phyloP scores from a whole-genome alignment of 2,113 vertebrate genomes.

The Mormyrus lacerda region DNA sequence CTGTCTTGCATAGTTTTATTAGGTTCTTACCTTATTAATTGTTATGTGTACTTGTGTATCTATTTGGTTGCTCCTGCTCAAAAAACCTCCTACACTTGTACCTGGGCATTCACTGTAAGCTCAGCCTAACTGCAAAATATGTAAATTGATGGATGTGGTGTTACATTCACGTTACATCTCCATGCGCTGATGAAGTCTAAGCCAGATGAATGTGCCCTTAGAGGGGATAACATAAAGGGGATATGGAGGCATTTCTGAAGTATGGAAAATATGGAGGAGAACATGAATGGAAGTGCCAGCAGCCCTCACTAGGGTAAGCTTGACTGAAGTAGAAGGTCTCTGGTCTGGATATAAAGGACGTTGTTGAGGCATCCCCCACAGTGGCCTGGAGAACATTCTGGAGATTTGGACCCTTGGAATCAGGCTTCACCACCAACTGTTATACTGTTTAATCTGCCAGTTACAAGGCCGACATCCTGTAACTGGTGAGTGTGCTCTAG shows the following conservation, averaged over 20 bases:
- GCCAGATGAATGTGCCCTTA: background rate
- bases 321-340: background rate
- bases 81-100: background rate
- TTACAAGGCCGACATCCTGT: background rate
- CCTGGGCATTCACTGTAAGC: background rate
- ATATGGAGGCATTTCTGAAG: background rate
- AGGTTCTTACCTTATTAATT: background rate
- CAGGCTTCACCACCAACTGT: background rate
- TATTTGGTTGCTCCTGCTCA: background rate
- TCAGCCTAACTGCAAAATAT: background rate
- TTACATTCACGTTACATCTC: background rate
- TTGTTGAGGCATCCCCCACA: background rate
- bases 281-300: background rate
- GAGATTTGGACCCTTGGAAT: background rate
- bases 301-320: background rate
- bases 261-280: background rate
- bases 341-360: background rate
- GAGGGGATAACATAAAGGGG: background rate
- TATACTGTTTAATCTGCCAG: background rate
- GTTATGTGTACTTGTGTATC: background rate
- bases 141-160: background rate
- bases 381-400: background rate
- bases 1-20: background rate
- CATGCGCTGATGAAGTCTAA: background rate
- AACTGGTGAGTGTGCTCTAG: background rate